These are phyloP conservation scores for Cosmorhoe ocellata DNA, from an alignment of 2,888 invertebrate species.

Conservation along the genomic window DNA sequence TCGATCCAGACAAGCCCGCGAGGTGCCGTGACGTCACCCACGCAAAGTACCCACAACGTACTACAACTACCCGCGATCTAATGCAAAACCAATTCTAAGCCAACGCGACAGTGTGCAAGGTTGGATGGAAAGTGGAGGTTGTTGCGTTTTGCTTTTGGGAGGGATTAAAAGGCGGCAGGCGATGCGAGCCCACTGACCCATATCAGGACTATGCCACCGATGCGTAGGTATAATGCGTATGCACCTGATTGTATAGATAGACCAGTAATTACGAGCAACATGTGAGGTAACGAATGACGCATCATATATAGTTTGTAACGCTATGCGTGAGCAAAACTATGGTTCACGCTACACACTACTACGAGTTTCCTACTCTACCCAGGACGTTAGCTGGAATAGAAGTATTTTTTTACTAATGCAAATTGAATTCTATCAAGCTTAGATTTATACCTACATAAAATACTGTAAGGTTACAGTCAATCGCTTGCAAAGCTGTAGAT, in stretches of 20 bases:
- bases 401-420: background rate
- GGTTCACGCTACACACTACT: background rate
- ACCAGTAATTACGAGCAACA: conserved; percentile 38
- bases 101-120: conserved; percentile 7
- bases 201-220: conserved; percentile 54
- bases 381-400: background rate
- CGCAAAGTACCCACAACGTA: conserved; percentile 11
- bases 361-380: too few species aligned
- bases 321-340: background rate
- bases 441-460: too few species aligned
- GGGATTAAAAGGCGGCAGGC: conserved; percentile 41
- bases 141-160: conserved; percentile 28
- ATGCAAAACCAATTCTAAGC: conserved; percentile 29
- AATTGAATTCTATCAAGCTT: background rate
- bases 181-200: conserved; percentile 71
- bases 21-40: conserved; percentile 71
- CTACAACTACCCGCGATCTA: conserved; percentile 2
- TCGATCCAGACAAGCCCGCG: conserved; percentile 44
- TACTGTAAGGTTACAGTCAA: too few species aligned
- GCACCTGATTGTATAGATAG: conserved; percentile 55
- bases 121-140: background rate
- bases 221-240: conserved; percentile 65
- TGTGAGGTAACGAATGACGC: conserved; percentile 25
- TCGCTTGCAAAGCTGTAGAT: too few species aligned
- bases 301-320: conserved; percentile 2